phyloP scores from a whole-genome alignment of 2,888 invertebrate species.

The Limnephilus lunatus region DNA sequence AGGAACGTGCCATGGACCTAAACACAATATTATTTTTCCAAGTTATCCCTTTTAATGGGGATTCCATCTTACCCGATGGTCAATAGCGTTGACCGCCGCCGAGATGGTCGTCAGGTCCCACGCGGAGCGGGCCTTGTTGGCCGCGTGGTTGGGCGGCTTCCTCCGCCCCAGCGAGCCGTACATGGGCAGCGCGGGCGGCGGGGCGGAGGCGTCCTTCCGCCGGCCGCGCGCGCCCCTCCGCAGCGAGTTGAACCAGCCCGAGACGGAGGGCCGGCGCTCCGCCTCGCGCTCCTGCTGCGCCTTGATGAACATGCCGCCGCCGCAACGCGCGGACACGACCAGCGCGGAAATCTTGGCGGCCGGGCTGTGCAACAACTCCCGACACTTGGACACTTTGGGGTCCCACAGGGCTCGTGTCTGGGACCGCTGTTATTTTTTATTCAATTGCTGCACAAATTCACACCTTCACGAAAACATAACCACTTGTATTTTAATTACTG shows the following conservation, averaged over 20 bases:
- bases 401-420: background rate
- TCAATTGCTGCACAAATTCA: background rate
- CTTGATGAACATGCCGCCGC: conserved; percentile 74
- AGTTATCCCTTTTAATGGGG: background rate
- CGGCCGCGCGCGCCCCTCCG: conserved; percentile 79
- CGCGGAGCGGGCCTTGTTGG: conserved; percentile 63
- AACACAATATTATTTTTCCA: background rate
- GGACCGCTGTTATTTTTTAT: background rate
- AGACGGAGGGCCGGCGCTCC: conserved; percentile 82
- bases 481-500: background rate
- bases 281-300: conserved; percentile 74
- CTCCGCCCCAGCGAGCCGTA: conserved; percentile 78
- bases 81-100: conserved; percentile 38
- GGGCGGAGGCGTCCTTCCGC: conserved; percentile 72
- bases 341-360: conserved; percentile 53
- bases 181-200: conserved; percentile 71
- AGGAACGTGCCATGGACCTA: background rate
- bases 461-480: background rate
- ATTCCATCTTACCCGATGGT: conserved; percentile 29
- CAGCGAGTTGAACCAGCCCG: conserved; percentile 89
- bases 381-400: conserved; percentile 26
- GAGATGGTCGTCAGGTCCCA: conserved; percentile 78
- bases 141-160: conserved; percentile 72
- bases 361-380: background rate
- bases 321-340: conserved; percentile 54